phyloP scores from a whole-genome alignment of 2,797 vertebrate genomes.

The Mormyrops attenuatus region DNA sequence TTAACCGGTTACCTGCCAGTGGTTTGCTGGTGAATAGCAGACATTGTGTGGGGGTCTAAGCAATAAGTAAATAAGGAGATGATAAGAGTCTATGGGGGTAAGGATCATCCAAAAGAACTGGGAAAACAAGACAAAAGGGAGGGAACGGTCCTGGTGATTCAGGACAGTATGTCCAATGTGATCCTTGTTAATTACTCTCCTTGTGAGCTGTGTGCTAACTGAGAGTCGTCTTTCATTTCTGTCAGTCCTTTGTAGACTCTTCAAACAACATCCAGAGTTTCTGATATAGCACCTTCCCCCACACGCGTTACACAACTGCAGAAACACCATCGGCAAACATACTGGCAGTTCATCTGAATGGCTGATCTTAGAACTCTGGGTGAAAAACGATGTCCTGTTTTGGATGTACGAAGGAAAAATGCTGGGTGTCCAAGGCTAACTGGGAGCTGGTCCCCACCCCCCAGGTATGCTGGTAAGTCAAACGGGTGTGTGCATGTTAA shows the following conservation, averaged over 20 bases:
- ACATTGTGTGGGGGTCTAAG: background rate
- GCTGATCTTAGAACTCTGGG: background rate
- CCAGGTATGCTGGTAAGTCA: background rate
- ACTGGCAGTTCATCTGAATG: background rate
- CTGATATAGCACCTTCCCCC: background rate
- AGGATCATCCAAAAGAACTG: background rate
- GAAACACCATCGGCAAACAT: background rate
- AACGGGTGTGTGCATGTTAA: background rate
- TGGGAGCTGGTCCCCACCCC: background rate
- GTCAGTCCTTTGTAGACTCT: background rate
- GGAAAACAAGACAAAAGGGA: background rate
- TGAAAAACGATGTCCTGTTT: background rate
- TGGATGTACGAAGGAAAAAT: background rate
- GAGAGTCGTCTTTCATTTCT: background rate
- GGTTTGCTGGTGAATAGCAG: background rate
- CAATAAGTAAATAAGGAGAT: background rate
- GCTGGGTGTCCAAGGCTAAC: background rate
- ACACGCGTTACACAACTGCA: background rate
- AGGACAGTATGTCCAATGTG: background rate
- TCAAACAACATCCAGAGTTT: background rate
- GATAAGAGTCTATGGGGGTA: background rate
- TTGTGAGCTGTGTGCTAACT: background rate
- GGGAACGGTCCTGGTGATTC: background rate
- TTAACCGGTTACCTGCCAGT: background rate
- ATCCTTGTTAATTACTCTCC: background rate